Evolutionary conservation across 2,888 invertebrate genomes (phyloP), one percentile per base, ranked within the genome.

Genomic region (Erebia palarica): DNA sequence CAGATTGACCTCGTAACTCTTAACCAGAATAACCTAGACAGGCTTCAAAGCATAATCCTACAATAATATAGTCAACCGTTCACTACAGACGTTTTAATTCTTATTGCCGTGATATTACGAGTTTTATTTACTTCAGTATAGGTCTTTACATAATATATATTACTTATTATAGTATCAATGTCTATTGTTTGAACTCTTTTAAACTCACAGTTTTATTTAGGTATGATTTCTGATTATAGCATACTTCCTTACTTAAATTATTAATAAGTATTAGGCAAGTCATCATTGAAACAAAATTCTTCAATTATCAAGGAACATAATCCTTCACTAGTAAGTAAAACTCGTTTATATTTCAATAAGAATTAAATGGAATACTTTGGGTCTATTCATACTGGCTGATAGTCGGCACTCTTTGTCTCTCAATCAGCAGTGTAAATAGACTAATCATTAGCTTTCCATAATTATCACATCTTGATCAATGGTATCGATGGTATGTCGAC

Each of bases 1-100:
- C 85, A 83, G 82, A 88, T 83, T 89, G 89, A 86, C 86, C 86
- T 84, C 81, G 82, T 84, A 87, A 89, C 87, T 86, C 83, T 81
- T 90, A 92, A 91, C 92, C 83, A 85, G 82, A 85, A 91, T 91
- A 92, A 92, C 91, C 86, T 86, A 89, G 82, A 83, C 84, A 88
- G 76, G 89, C 90, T 91, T 90, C 89, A 87, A 86, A 89, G 91
- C 92, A 90, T 92, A 91, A 92, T 89, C 84, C 86, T 84, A 79
- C 71, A 74, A 81, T 82, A 85, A 85, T 80, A 78, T 74, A 74
- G 75, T 74, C 77, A 74, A 70, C 82, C 75, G 78, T 76, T 82
- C 82, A 83, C 82, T 84, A 59, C 49, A 57, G 53, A 67, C 51
- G 21, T 68, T 79, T 76, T 80, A 79, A 80, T 80, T 77, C 79